Base-by-base conservation (phyloP, 2,113 vertebrate species). In the Syrmaticus mikado region DNA sequence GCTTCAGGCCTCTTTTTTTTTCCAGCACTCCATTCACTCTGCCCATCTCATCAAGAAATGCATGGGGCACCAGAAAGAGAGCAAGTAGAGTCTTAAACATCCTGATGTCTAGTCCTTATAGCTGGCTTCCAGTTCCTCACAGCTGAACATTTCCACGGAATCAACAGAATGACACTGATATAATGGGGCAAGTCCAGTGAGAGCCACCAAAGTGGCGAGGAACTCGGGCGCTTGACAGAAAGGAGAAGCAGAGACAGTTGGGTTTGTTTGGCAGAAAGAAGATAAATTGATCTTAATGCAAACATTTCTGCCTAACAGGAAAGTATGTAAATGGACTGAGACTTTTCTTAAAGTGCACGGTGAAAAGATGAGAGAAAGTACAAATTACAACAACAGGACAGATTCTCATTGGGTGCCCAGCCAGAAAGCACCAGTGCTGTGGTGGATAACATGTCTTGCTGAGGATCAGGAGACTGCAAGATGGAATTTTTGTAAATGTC, bases 201-300 rank as follows among this genome's bases (percentile, higher is more conserved):
- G 6, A 88, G 7, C 25, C 45, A 53, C 36, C 19, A 41, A 20
- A 17, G 21, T 50, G 20, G 1, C 27, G 5, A 3, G 20, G 27
- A 20, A 61, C 2, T 28, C 71, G 38, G 13, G 8, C 13, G 24
- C 0, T 0, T 18, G 19, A 28, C 1, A 27, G 58, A 12, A 0
- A 40, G 24, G 46, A 38, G 28, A 85, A 2, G 2, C 21, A 16
- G 6, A 38, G 30, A 79, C 32, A 92, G 53, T 9, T 41, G 0
- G 4, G 13, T 72, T 50, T 68, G n/a, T 80, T 72, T 34, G 17
- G 0, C 11, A 8, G 78, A 82, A 22, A 71, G 58, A 2, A 2
- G 7, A 1, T 4, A 36, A 67, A 40, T 6, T 27, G 11, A 40
- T 79, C 2, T 79, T 85, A 58, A 17, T 5, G 5, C 7, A 48